Percentiles rank a stretch among this genome's conserved stretches.
Evolutionary conservation across 1,140 invertebrate genomes (phyloP).

Genomic region (Varroa destructor): DNA sequence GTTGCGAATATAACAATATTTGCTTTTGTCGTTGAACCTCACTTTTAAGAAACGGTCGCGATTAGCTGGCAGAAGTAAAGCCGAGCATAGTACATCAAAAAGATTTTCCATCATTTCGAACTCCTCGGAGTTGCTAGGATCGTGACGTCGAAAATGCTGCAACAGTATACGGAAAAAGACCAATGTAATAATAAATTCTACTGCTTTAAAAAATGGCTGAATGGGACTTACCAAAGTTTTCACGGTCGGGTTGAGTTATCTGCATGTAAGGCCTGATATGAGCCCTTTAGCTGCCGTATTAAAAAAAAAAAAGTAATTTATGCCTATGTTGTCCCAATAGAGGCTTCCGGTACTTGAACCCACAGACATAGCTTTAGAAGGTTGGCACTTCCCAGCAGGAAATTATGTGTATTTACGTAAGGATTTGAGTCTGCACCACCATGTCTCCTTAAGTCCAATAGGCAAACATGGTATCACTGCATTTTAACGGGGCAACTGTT

Average conservation of each 20-base stretch:
- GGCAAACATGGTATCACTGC: too few species aligned
- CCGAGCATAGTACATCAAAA: slow-evolving; percentile 86
- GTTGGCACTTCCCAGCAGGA: too few species aligned
- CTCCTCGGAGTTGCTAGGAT: slow-evolving; percentile 77
- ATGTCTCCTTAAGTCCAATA: too few species aligned
- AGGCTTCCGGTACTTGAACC: too few species aligned
- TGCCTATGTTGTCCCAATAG: too few species aligned
- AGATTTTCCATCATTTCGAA: slow-evolving; percentile 98
- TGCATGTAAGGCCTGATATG: neutral
- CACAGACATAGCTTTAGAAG: too few species aligned
- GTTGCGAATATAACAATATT: too few species aligned
- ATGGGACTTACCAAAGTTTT: slow-evolving; percentile 29
- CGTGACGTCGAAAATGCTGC: slow-evolving; percentile 77
- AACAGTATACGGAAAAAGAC: slow-evolving; percentile 36
- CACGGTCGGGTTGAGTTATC: neutral
- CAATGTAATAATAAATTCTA: slow-evolving; percentile 18
- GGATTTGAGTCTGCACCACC: too few species aligned
- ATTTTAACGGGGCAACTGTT: too few species aligned
- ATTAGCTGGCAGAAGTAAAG: slow-evolving; percentile 69
- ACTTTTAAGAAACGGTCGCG: slow-evolving; percentile 75
- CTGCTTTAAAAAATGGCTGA: neutral
- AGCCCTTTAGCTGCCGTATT: neutral
- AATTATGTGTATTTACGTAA: too few species aligned
- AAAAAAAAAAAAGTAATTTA: neutral
- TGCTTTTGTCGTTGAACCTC: neutral